These are phyloP conservation scores for Montipora capricornis DNA, from an alignment of 64 coral and sea anemone genomes.

Conservation along the genomic window DNA sequence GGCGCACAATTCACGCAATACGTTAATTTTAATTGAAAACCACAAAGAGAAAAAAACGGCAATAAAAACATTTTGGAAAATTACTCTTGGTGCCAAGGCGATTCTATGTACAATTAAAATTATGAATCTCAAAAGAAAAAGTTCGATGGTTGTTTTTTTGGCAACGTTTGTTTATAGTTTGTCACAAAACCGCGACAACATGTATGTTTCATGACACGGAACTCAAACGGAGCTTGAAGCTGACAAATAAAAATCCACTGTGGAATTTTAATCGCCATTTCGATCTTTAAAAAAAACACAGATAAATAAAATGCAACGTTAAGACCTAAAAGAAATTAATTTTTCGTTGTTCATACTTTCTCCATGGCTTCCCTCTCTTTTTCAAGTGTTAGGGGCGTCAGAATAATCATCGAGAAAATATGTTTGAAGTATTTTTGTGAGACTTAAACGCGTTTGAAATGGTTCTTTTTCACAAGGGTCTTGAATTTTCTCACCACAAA, in stretches of 20 bases:
- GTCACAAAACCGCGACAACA: slow-evolving; percentile 35
- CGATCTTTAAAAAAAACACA: slow-evolving; percentile 32
- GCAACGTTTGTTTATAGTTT: not conserved
- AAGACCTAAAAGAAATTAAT: not conserved
- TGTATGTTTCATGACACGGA: slow-evolving; percentile 46
- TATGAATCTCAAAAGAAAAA: slow-evolving; percentile 3
- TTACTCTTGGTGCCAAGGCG: slow-evolving; percentile 26
- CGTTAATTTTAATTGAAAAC: not conserved
- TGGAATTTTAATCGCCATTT: slow-evolving; percentile 35
- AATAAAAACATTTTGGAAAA: slow-evolving; percentile 15
- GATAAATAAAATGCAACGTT: slow-evolving; percentile 20
- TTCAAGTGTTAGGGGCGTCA: not conserved
- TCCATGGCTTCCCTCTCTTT: not conserved
- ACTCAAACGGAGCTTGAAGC: slow-evolving; percentile 12
- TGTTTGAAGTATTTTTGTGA: not conserved
- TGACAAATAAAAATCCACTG: slow-evolving; percentile 40
- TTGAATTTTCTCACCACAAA: too few relatives aligned
- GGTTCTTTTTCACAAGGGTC: not conserved
- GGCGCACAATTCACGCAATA: slow-evolving; percentile 43
- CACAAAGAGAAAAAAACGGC: not conserved
- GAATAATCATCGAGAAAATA: not conserved
- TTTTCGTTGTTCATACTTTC: not conserved
- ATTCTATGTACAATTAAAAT: slow-evolving; percentile 10
- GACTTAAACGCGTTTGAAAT: not conserved
- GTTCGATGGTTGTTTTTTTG: slow-evolving; percentile 30